Evolutionary conservation across 2,888 invertebrate species (phyloP), one percentile per base, ranked within the genome.

Genomic region (Xestia sexstrigata): DNA sequence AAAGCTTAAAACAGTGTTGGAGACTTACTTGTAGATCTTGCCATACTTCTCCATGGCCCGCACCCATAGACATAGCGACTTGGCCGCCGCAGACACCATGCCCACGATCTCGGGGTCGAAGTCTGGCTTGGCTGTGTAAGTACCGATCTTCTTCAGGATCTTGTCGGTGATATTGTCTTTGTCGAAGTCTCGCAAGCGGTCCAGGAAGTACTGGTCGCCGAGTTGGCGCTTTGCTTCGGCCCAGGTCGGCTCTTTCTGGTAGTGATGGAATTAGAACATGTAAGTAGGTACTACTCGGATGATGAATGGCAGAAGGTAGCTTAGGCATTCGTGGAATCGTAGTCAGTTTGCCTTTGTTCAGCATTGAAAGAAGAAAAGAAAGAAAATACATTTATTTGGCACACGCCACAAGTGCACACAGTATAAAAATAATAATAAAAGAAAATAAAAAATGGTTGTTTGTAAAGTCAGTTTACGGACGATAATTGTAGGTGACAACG

Each of bases 11-110:
- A 35, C 35, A 35, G 35, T 35, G 35, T 35, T 35, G 17, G 1
- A 39, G 4, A 45, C 55, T 96, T 91, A 98, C 98, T 98, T 98
- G 97, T 97, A 99, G 65, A 99, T 98, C 95, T 98, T 98, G 5
- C 98, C 99, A 91, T 99, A 99, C 92, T 99, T 98, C 93, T 99
- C 99, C 93, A 99, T 99, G 4, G 99, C 99, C 79, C 98, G 97
- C 30, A 99, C 99, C 99, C 99, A 99, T 91, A 98, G 97, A 92
- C 98, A 98, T 42, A 99, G 96, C 2, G 99, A 99, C 94, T 98
- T 98, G 35, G 99, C 99, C 0, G 99, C 99, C 0, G 97, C 90
- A 0, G 99, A 99, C 60, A 99, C 98, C 3, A 97, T 96, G 0
- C 99, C 99, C 1, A 99, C 98, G 90, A 98, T 98, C 75, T 98